Evolutionary conservation across 2,888 invertebrate species (phyloP), one percentile per base, ranked within the genome.

Genomic region (Drosophila helvetica): DNA sequence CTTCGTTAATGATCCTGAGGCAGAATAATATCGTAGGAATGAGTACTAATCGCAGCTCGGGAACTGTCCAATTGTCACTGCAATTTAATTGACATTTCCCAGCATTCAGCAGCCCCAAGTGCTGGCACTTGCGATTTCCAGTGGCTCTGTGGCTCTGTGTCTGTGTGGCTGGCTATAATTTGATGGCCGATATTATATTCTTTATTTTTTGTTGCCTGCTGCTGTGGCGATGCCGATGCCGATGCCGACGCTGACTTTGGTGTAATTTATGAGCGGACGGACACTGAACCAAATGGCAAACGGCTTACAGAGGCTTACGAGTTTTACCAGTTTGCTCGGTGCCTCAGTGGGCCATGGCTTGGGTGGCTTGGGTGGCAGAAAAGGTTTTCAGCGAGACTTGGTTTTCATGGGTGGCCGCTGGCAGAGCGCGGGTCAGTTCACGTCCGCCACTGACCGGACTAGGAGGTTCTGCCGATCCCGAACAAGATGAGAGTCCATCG

Each of bases 241-340:
- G n/a, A n/a, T n/a, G n/a, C n/a, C n/a, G 30, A 10, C 10, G 30
- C 33, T 38, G 38, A 38, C 38, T 38, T 38, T 38, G 38, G 15
- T 38, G 70, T 69, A 59, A 81, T 78, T 84, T 74, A 77, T 84
- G 74, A 77, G 61, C 59, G 87, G 76, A 54, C 59, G 87, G 76
- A 54, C 85, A 82, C 67, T 84, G 82, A 86, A 85, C 82, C 73
- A 86, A 83, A 70, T 69, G 70, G 70, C 70, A 70, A 70, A 70
- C 54, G 63, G 57, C 71, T 27, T 27, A 27, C 27, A 27, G 68
- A 70, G 70, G 86, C 72, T 75, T 79, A 80, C 83, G 86, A 65
- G 83, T 83, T 83, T 83, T 58, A 73, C 73, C 73, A 73, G 73
- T 73, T 73, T 71, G 17, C 56, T 54, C 38, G 42, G 47, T 27